Evolutionary conservation across 2,797 vertebrate species (phyloP).

Genomic region (Choloepus didactylus): DNA sequence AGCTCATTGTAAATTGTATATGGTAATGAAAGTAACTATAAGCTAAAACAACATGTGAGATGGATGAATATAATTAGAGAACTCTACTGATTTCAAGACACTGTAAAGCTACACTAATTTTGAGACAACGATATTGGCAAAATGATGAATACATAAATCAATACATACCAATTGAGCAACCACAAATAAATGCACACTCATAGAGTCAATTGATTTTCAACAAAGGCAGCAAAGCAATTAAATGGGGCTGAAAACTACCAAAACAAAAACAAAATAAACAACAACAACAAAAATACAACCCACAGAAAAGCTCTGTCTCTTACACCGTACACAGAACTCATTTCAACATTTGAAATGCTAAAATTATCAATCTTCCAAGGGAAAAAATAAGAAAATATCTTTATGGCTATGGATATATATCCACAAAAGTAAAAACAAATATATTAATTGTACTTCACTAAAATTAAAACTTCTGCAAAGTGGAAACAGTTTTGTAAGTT

Average conservation of each 20-base stretch:
- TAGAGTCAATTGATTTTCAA: neutral
- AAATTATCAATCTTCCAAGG: too few relatives aligned
- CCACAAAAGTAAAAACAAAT: neutral
- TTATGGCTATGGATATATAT: neutral
- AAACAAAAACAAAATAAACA: neutral
- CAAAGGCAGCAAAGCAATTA: neutral
- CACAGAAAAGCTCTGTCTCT: too few relatives aligned
- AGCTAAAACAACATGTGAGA: neutral
- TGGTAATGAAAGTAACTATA: neutral
- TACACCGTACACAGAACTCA: neutral
- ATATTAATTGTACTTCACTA: neutral
- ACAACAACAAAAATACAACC: neutral
- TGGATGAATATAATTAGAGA: neutral
- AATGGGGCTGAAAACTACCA: neutral
- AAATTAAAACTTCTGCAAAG: neutral
- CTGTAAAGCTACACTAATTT: neutral
- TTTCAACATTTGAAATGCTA: neutral
- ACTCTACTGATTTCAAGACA: neutral
- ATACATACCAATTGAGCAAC: neutral
- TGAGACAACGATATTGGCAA: neutral
- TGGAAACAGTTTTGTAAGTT: neutral
- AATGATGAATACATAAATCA: neutral
- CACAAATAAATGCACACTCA: neutral
- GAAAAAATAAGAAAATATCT: neutral
- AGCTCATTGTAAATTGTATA: neutral